These are phyloP conservation scores for Acromyrmex charruanus DNA, from an alignment of 1,140 invertebrate genomes.

Conservation along the genomic window DNA sequence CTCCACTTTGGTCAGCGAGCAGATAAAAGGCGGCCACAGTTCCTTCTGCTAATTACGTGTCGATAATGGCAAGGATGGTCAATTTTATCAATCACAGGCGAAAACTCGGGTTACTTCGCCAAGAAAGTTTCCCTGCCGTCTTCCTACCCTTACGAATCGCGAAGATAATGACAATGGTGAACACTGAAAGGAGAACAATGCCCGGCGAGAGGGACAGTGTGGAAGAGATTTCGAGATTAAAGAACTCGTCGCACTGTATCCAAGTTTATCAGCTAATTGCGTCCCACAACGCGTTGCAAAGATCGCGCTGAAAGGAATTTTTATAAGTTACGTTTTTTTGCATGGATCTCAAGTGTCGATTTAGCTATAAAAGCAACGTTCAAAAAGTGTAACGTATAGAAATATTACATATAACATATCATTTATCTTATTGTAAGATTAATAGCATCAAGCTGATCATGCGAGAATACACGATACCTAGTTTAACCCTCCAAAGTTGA, in stretches of 20 bases:
- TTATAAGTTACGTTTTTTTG: background rate
- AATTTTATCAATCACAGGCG: slow-evolving; percentile 72
- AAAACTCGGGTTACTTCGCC: slow-evolving; percentile 59
- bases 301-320: slow-evolving; percentile 1
- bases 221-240: slow-evolving; percentile 53
- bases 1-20: background rate
- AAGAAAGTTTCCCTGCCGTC: slow-evolving; percentile 55
- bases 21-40: slow-evolving; percentile 17
- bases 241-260: slow-evolving; percentile 40
- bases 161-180: slow-evolving; percentile 73
- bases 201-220: slow-evolving; percentile 44
- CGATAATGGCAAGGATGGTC: slow-evolving; percentile 46
- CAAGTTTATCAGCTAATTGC: slow-evolving; percentile 80
- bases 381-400: background rate
- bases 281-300: slow-evolving; percentile 53
- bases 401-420: background rate
- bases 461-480: too few species aligned
- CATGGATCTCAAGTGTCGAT: background rate
- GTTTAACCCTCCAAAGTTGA: too few species aligned
- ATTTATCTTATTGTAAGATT: background rate
- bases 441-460: background rate
- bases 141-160: slow-evolving; percentile 45
- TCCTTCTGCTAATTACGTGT: slow-evolving; percentile 39
- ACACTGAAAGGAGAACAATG: slow-evolving; percentile 70
- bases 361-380: background rate